These are phyloP conservation scores for Hyperoplus lanceolatus DNA, from an alignment of 2,797 vertebrate genomes.

Conservation along the genomic window DNA sequence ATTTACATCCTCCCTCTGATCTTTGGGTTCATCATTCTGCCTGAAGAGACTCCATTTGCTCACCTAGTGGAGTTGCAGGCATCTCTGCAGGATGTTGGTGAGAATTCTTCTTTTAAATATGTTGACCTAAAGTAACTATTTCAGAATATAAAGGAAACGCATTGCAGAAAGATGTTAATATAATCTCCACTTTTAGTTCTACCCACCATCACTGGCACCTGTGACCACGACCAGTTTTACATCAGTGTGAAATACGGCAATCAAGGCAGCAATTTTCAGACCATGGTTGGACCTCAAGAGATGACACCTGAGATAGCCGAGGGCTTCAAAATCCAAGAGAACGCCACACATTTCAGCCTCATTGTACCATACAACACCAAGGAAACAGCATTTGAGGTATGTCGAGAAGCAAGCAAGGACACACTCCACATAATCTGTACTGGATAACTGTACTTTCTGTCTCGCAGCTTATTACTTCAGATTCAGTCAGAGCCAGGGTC, in stretches of 20 bases:
- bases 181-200: slow-evolving; percentile 62
- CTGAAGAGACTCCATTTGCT: slow-evolving; percentile 76
- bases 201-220: slow-evolving; percentile 76
- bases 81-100: slow-evolving; percentile 78
- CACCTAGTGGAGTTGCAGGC: slow-evolving; percentile 53
- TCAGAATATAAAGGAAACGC: background rate
- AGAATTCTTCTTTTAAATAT: slow-evolving; percentile 13
- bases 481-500: slow-evolving; percentile 75
- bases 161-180: background rate
- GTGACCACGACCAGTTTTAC: slow-evolving; percentile 78
- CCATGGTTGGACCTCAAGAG: slow-evolving; percentile 58
- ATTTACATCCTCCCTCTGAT: slow-evolving; percentile 72
- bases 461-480: slow-evolving; percentile 58
- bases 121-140: too few relatives aligned
- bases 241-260: slow-evolving; percentile 72
- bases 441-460: background rate
- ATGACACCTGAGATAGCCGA: slow-evolving; percentile 57
- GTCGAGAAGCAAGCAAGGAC: background rate
- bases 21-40: slow-evolving; percentile 80
- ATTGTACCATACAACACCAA: slow-evolving; percentile 65
- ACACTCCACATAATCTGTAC: background rate
- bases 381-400: slow-evolving; percentile 76
- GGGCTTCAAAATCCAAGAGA: slow-evolving; percentile 59
- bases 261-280: slow-evolving; percentile 67
- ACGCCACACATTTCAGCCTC: slow-evolving; percentile 78